A percentile compares a stretch with the other conserved stretches of the same genome.
phyloP scores from a whole-genome alignment of 2,113 vertebrate species.

The Ochotona curzoniae region DNA sequence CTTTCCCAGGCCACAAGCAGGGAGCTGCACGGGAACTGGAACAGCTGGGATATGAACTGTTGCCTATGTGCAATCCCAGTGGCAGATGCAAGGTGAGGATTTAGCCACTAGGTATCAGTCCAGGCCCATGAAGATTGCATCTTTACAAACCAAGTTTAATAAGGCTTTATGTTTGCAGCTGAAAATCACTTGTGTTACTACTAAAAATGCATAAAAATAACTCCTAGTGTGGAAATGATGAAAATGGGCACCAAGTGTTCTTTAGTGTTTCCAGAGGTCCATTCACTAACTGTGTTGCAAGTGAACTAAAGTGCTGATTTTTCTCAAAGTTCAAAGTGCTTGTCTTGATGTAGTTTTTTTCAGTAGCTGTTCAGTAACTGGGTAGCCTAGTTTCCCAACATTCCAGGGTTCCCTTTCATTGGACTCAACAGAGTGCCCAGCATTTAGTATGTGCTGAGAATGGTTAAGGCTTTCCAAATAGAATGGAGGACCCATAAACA shows the following conservation, averaged over 20 bases:
- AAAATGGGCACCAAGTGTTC: slow-evolving; percentile 9
- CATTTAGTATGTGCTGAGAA: neutral
- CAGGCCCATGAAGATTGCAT: no score
- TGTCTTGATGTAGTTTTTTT: neutral
- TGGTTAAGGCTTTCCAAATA: neutral
- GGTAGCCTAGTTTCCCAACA: neutral
- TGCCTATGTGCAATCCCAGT: no score
- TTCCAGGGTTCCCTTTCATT: neutral
- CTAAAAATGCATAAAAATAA: no score
- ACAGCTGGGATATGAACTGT: no score
- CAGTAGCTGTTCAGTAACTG: neutral
- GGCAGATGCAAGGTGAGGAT: no score
- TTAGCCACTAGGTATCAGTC: no score
- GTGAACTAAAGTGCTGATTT: neutral
- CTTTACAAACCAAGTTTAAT: no score
- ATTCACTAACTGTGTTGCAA: neutral
- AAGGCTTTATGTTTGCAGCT: no score
- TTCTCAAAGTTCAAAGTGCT: slow-evolving; percentile 2
- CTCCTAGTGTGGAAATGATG: neutral
- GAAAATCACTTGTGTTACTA: no score
- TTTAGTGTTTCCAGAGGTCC: neutral
- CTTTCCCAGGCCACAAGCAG: no score
- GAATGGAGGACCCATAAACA: neutral
- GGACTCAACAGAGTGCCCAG: neutral
- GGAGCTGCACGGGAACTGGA: no score